Evolutionary conservation across 1,140 invertebrate genomes (phyloP).

Genomic region (Stegodyphus dumicola): DNA sequence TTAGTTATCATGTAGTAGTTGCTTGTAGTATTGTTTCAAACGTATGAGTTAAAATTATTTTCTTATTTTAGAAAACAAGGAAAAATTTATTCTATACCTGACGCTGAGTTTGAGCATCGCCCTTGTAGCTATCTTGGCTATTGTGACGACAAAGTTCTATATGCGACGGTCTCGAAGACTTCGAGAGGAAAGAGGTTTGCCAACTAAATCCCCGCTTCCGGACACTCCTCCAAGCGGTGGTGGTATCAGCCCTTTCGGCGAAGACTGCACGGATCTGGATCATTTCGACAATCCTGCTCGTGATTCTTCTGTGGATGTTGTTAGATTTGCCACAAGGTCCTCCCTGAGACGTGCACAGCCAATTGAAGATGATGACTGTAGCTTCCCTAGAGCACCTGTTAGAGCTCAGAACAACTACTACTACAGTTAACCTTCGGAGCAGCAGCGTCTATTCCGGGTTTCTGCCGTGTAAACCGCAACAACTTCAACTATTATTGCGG

Average conservation of each 20-base stretch:
- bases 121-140: conserved; percentile 75
- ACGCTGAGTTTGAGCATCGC: conserved; percentile 77
- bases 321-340: conserved; percentile 63
- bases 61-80: conserved; percentile 77
- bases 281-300: conserved; percentile 40
- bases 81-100: conserved; percentile 82
- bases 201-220: conserved; percentile 63
- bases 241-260: conserved; percentile 49
- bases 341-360: conserved; percentile 57
- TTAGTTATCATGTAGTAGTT: no score
- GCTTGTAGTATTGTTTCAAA: no score
- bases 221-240: conserved; percentile 13
- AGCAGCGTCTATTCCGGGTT: no score
- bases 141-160: conserved; percentile 76
- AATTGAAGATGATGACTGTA: conserved; percentile 65
- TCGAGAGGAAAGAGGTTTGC: conserved; percentile 71
- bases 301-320: conserved; percentile 63
- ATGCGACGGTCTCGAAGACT: conserved; percentile 70
- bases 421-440: conserved; percentile 65
- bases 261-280: conserved; percentile 47
- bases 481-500: no score
- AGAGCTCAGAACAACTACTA: conserved; percentile 71
- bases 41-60: background rate
- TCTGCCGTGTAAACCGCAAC: no score
- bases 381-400: conserved; percentile 70